Percentiles rank a stretch among this genome's conserved stretches.
Evolutionary conservation across 2,888 invertebrate genomes (phyloP).

Genomic region (Archaeoteleia sp.): DNA sequence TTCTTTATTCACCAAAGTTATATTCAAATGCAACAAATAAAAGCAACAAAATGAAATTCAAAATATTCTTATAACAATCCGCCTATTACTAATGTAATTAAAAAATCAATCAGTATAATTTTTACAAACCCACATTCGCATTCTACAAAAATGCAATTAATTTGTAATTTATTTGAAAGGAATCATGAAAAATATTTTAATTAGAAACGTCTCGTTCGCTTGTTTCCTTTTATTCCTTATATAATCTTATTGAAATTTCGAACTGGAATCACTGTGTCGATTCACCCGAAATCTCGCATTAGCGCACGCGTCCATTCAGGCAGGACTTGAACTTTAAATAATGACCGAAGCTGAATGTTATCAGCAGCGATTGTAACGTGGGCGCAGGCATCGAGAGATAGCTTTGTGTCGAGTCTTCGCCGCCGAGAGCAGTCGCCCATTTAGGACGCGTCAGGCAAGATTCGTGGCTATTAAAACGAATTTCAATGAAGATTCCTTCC

Average conservation of each 20-base stretch:
- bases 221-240: not conserved
- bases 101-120: no score
- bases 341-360: constrained; percentile 53
- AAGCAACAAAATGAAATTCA: no score
- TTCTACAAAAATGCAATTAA: no score
- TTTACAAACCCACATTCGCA: no score
- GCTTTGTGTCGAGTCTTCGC: constrained; percentile 44
- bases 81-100: no score
- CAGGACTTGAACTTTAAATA: constrained; percentile 52
- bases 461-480: constrained; percentile 48
- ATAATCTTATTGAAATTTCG: no score
- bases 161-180: no score
- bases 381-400: constrained; percentile 49
- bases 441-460: constrained; percentile 51
- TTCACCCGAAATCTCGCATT: constrained; percentile 39
- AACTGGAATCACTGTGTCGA: constrained; percentile 2
- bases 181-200: no score
- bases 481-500: constrained; percentile 44
- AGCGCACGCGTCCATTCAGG: constrained; percentile 45
- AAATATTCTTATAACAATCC: no score
- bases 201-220: no score
- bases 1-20: no score
- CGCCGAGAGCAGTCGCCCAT: constrained; percentile 43
- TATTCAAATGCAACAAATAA: no score
- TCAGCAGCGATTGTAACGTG: constrained; percentile 52